Percentiles rank a stretch among this genome's conserved stretches.
phyloP scores from a whole-genome alignment of 2,888 invertebrate genomes.

The Ophraella communa region DNA sequence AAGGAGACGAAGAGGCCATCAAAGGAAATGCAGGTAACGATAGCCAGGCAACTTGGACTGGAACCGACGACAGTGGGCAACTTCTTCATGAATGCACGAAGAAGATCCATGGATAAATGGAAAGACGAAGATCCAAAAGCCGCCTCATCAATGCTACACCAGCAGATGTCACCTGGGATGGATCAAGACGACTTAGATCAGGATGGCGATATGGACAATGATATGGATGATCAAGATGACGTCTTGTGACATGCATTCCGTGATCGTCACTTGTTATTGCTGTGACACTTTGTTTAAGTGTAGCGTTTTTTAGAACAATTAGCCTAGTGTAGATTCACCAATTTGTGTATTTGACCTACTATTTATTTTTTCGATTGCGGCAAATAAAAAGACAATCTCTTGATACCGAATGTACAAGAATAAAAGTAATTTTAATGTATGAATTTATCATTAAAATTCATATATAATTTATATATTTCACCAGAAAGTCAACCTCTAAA shows the following conservation, averaged over 20 bases:
- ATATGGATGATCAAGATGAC: constrained; percentile 64
- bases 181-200: constrained; percentile 59
- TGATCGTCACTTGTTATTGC: constrained; percentile 60
- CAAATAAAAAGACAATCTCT: constrained; percentile 29
- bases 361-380: constrained; percentile 30
- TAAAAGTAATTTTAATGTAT: not conserved
- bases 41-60: constrained; percentile 94
- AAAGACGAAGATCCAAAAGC: constrained; percentile 86
- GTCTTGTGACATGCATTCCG: constrained; percentile 65
- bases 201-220: constrained; percentile 62
- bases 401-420: not conserved
- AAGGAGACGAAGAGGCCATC: constrained; percentile 98
- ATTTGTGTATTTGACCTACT: constrained; percentile 46
- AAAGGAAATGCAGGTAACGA: constrained; percentile 99
- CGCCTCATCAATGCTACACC: constrained; percentile 57
- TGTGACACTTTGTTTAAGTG: constrained; percentile 57
- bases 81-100: constrained; percentile 99
- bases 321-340: constrained; percentile 50
- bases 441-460: not conserved
- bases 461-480: too few species aligned
- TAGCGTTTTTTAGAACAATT: constrained; percentile 51
- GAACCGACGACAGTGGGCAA: constrained; percentile 98
- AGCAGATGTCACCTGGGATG: constrained; percentile 60
- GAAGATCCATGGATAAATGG: constrained; percentile 98
- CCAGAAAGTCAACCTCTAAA: too few species aligned